These are phyloP conservation scores for Xiphophorus hellerii DNA, from an alignment of 2,113 vertebrate genomes.

Conservation along the genomic window DNA sequence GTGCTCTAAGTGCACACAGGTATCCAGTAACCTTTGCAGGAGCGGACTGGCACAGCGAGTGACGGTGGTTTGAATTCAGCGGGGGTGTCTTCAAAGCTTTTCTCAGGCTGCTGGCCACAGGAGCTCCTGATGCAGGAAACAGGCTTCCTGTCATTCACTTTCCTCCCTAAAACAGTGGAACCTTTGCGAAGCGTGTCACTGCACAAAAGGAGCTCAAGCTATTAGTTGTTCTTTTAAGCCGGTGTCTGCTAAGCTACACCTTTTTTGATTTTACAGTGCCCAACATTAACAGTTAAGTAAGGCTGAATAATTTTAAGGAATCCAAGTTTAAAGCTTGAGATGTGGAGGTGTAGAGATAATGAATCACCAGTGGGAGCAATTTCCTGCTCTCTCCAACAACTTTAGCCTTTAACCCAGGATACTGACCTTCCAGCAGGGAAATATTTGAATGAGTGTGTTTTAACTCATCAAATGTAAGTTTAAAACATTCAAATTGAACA, in stretches of 20 bases:
- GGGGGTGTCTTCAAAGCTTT: slow-evolving; percentile 66
- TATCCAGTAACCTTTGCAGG: slow-evolving; percentile 60
- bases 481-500: neutral
- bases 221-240: slow-evolving; percentile 37
- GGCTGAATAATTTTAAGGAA: neutral
- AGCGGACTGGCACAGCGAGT: slow-evolving; percentile 34
- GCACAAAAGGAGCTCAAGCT: slow-evolving; percentile 36
- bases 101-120: slow-evolving; percentile 67
- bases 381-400: slow-evolving; percentile 66
- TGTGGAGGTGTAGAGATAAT: slow-evolving; percentile 32
- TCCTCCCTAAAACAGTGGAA: slow-evolving; percentile 68
- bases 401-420: slow-evolving; percentile 61
- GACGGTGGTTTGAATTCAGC: slow-evolving; percentile 53
- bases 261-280: slow-evolving; percentile 1
- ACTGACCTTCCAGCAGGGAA: slow-evolving; percentile 13
- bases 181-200: slow-evolving; percentile 46
- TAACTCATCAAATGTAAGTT: neutral
- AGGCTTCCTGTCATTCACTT: slow-evolving; percentile 69
- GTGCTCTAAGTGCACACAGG: slow-evolving; percentile 45
- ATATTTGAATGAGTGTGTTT: slow-evolving; percentile 10
- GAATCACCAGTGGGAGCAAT: slow-evolving; percentile 44
- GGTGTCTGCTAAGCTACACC: neutral
- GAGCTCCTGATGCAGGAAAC: slow-evolving; percentile 69
- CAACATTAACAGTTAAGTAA: neutral
- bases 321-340: slow-evolving; percentile 4